These are phyloP conservation scores for Lycodopsis pacificus DNA, from an alignment of 2,797 vertebrate genomes.

Conservation along the genomic window DNA sequence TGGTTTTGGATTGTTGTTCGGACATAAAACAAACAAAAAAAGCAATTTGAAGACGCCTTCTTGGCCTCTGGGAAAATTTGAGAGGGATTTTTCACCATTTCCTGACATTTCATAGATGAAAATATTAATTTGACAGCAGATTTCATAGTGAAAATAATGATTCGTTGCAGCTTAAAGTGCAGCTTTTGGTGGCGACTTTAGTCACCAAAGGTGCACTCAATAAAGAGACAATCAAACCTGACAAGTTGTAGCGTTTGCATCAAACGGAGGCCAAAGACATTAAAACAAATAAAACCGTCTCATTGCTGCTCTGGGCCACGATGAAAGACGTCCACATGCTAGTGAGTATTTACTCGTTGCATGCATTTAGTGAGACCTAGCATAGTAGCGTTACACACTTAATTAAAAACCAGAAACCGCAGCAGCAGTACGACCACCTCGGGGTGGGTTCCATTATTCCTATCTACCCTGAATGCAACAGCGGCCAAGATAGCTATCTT, in stretches of 20 bases:
- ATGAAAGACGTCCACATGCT: background rate
- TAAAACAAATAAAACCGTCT: background rate
- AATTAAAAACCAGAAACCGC: constrained; percentile 62
- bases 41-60: background rate
- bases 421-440: constrained; percentile 71
- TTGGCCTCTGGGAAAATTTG: background rate
- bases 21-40: background rate
- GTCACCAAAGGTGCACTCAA: background rate
- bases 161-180: background rate
- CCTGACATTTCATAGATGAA: background rate
- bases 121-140: background rate
- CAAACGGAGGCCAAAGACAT: background rate
- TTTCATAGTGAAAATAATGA: too few relatives aligned
- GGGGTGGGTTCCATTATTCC: constrained; percentile 80
- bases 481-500: constrained; percentile 81
- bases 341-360: constrained; percentile 2
- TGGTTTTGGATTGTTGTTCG: background rate
- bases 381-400: constrained; percentile 4
- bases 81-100: background rate
- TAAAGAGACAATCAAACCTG: background rate
- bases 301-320: background rate
- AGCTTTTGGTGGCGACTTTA: background rate
- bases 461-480: constrained; percentile 78
- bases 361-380: background rate
- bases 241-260: background rate